phyloP scores from a whole-genome alignment of 2,888 invertebrate species.

The Amphipoea oculea region DNA sequence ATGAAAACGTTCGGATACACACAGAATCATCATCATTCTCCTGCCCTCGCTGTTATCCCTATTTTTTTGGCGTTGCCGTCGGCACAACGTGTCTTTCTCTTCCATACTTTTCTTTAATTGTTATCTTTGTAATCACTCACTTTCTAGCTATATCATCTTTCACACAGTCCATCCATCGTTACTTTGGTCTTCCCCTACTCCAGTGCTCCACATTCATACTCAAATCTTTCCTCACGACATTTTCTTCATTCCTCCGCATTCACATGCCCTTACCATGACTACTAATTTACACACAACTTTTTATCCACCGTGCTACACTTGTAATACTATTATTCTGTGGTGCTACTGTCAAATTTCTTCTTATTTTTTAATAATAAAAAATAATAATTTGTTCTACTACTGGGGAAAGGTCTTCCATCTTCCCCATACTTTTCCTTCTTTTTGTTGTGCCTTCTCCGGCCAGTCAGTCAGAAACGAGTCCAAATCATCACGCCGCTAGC shows the following conservation, averaged over 20 bases:
- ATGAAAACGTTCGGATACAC: constrained; percentile 45
- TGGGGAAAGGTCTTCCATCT: no score
- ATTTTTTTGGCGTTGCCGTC: neutral
- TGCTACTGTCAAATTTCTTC: neutral
- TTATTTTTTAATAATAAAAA: no score
- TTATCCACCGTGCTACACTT: no score
- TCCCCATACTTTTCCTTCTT: neutral
- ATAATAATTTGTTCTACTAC: no score
- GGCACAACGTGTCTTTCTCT: neutral
- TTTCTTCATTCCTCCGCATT: neutral
- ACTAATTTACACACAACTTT: neutral
- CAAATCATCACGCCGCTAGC: no score
- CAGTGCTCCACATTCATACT: no score
- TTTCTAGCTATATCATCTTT: neutral
- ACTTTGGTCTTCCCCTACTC: neutral
- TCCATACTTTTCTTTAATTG: neutral
- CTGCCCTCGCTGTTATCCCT: neutral
- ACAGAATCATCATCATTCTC: neutral
- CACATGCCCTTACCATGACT: neutral
- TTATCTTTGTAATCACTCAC: neutral
- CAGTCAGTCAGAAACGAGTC: no score
- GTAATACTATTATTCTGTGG: no score
- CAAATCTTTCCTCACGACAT: neutral
- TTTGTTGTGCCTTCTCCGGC: neutral
- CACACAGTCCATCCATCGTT: neutral